A percentile compares a stretch with the other conserved stretches of the same genome.
Evolutionary conservation across 2,113 vertebrate genomes (phyloP).

Genomic region (Vimba vimba): DNA sequence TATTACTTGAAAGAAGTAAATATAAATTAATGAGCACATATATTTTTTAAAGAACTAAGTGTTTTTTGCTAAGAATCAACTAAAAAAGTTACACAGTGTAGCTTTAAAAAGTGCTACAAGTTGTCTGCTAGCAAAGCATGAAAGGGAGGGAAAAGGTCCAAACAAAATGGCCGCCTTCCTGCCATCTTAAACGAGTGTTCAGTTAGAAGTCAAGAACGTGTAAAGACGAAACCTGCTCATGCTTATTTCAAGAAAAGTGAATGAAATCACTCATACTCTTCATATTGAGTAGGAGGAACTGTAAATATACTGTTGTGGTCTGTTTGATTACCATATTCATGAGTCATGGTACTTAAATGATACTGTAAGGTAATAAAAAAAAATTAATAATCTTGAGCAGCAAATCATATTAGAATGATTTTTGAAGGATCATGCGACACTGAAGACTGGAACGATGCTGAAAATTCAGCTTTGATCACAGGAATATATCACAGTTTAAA

Average conservation of each 20-base stretch:
- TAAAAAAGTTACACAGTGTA: no score
- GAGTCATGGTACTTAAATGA: no score
- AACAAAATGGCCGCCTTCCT: conserved; percentile 68
- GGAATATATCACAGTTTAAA: not conserved
- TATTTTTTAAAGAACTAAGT: no score
- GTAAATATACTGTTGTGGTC: not conserved
- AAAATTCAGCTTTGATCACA: not conserved
- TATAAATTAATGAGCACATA: no score
- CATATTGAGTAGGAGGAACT: not conserved
- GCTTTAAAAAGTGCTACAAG: conserved; percentile 34
- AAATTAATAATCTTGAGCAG: no score
- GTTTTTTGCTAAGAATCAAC: no score
- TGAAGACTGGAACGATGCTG: not conserved
- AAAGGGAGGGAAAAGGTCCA: conserved; percentile 42
- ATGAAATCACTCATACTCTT: not conserved
- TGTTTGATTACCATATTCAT: not conserved
- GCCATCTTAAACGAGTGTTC: conserved; percentile 64
- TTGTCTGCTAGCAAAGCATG: conserved; percentile 50
- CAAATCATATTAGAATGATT: no score
- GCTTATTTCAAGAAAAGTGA: not conserved
- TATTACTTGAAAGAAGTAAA: no score
- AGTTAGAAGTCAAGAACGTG: not conserved
- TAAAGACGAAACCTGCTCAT: not conserved
- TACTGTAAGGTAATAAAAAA: no score
- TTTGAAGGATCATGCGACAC: not conserved